Percentiles rank a stretch among this genome's conserved stretches.
phyloP scores from a whole-genome alignment of 2,113 vertebrate species.

The Stercorarius parasiticus region DNA sequence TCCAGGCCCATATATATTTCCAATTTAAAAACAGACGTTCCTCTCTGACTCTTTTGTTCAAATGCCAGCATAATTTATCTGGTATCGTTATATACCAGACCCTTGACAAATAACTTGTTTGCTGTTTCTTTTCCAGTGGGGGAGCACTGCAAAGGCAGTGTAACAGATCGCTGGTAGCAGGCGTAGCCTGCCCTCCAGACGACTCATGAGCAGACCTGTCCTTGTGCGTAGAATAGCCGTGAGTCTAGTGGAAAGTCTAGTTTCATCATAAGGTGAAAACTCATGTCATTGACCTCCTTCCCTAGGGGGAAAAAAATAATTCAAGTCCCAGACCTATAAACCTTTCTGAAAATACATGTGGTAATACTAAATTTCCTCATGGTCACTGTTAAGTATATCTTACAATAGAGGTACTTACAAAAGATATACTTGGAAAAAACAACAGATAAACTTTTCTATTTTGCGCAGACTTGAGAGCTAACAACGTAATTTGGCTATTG shows the following conservation, averaged over 20 bases:
- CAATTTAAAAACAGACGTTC: conserved; percentile 54
- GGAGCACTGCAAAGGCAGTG: neutral
- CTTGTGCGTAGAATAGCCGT: neutral
- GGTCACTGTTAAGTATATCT: neutral
- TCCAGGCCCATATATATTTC: conserved; percentile 48
- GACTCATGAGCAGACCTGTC: neutral
- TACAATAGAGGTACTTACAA: neutral
- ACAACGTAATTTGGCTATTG: neutral
- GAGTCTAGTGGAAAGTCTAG: neutral
- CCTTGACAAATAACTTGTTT: neutral
- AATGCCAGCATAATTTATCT: neutral
- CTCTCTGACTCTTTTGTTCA: neutral
- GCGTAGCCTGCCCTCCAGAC: neutral
- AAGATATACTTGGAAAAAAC: neutral
- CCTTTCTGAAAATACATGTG: neutral
- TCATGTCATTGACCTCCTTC: neutral
- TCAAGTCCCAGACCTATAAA: neutral
- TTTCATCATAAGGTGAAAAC: neutral
- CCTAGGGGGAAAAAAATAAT: neutral
- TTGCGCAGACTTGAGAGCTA: neutral
- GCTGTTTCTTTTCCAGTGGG: neutral
- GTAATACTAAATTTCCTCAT: neutral
- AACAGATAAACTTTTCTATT: neutral
- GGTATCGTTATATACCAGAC: neutral
- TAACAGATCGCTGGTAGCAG: neutral